phyloP scores from a whole-genome alignment of 2,888 invertebrate genomes.

The Asteroscopus sphinx region DNA sequence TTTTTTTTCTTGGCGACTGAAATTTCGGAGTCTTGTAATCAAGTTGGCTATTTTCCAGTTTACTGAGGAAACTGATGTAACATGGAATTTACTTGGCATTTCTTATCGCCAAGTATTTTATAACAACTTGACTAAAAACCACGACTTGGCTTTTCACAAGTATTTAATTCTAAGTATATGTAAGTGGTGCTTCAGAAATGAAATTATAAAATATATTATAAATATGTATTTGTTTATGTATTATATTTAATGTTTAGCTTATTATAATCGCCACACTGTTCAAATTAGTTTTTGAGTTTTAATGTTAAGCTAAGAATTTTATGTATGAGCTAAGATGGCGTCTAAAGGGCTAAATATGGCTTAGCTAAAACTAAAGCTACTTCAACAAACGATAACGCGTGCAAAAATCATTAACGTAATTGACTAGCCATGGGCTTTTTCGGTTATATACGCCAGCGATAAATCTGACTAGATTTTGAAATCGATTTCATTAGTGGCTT shows the following conservation, averaged over 20 bases:
- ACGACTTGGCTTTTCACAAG: neutral
- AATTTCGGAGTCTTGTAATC: too few species aligned
- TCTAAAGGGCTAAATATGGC: neutral
- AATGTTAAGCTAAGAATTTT: neutral
- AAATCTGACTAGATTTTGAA: too few species aligned
- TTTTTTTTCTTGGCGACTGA: too few species aligned
- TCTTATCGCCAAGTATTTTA: neutral
- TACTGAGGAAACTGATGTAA: neutral
- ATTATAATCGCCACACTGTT: neutral
- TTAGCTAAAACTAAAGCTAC: too few species aligned
- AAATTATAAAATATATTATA: neutral
- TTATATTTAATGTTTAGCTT: neutral
- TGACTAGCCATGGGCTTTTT: too few species aligned
- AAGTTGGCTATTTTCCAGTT: neutral
- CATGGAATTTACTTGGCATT: neutral
- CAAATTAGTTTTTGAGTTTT: constrained; percentile 2
- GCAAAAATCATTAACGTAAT: too few species aligned
- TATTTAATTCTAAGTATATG: neutral
- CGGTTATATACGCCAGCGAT: too few species aligned
- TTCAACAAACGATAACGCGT: too few species aligned
- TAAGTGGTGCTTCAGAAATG: neutral
- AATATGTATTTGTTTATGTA: neutral
- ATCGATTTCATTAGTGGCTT: too few species aligned
- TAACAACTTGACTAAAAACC: neutral
- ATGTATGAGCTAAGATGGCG: neutral